A percentile compares a stretch with the other conserved stretches of the same genome.
These are phyloP conservation scores for Empis livida DNA, from an alignment of 2,888 invertebrate species.

Conservation along the genomic window DNA sequence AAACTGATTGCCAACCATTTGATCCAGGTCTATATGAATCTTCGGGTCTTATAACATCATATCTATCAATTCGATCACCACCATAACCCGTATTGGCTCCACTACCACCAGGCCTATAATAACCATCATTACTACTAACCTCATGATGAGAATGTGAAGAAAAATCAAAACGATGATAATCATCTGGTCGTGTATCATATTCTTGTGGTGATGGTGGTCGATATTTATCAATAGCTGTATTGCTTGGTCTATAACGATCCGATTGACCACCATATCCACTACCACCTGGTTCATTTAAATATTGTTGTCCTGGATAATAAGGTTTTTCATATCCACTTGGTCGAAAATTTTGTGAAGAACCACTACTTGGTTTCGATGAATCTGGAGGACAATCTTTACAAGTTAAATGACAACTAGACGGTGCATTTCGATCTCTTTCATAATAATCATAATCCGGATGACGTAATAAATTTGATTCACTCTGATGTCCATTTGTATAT, in stretches of 20 bases:
- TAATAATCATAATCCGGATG: conserved; percentile 63
- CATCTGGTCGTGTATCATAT: conserved; percentile 25
- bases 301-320: conserved; percentile 19
- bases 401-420: conserved; percentile 41
- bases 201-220: conserved; percentile 22
- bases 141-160: conserved; percentile 32
- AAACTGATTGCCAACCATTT: conserved; percentile 27
- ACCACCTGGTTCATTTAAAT: conserved; percentile 14
- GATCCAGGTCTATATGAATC: conserved; percentile 12
- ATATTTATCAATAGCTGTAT: conserved; percentile 27
- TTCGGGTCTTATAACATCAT: conserved; percentile 27
- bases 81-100: conserved; percentile 19
- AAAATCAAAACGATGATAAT: conserved; percentile 29
- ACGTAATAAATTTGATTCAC: conserved; percentile 35
- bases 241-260: conserved; percentile 20
- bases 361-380: conserved; percentile 14
- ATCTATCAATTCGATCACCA: conserved; percentile 30
- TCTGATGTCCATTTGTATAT: conserved; percentile 34
- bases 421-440: conserved; percentile 61
- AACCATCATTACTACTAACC: background rate
- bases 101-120: conserved; percentile 22
- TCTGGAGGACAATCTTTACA: conserved; percentile 31
- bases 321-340: conserved; percentile 18
- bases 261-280: conserved; percentile 11
- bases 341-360: background rate